Percentiles rank a stretch among this genome's conserved stretches.
phyloP scores from a whole-genome alignment of 2,888 invertebrate genomes.

The Drepana falcataria region DNA sequence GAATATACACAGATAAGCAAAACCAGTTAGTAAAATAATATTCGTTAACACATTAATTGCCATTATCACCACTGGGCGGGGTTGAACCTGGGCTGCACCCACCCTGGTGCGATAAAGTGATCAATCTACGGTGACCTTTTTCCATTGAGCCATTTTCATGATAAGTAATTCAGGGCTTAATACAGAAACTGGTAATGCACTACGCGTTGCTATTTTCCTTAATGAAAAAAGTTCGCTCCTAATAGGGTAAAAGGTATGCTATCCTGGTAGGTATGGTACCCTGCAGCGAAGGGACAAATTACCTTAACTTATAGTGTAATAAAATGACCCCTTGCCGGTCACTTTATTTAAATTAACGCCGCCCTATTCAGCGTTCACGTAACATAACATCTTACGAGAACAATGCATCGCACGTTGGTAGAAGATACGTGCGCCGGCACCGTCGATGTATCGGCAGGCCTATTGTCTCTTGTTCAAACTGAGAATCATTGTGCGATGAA shows the following conservation, averaged over 20 bases:
- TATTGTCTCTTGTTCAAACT: conserved; percentile 20
- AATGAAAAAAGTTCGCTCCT: conserved; percentile 1
- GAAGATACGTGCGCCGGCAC: conserved; percentile 4
- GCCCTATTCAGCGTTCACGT: conserved; percentile 21
- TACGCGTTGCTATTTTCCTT: neutral
- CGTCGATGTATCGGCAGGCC: conserved; percentile 12
- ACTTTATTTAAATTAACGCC: conserved; percentile 14
- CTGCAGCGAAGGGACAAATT: conserved; percentile 2
- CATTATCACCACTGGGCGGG: too few relatives aligned
- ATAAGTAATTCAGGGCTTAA: neutral
- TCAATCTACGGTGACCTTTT: neutral
- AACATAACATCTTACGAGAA: conserved; percentile 20
- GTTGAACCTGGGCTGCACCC: neutral
- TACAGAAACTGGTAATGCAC: neutral
- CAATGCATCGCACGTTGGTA: conserved; percentile 21
- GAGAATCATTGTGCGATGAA: conserved; percentile 1
- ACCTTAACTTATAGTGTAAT: conserved; percentile 2
- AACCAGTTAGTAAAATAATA: too few relatives aligned
- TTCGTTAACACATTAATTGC: too few relatives aligned
- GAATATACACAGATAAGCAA: too few relatives aligned
- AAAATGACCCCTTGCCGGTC: conserved; percentile 1
- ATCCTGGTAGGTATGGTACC: too few relatives aligned
- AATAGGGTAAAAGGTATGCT: conserved; percentile 2
- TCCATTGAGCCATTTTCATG: too few relatives aligned
- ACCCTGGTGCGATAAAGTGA: neutral